A percentile compares a stretch with the other conserved stretches of the same genome.
Evolutionary conservation across 2,113 vertebrate genomes (phyloP).

Genomic region (human): DNA sequence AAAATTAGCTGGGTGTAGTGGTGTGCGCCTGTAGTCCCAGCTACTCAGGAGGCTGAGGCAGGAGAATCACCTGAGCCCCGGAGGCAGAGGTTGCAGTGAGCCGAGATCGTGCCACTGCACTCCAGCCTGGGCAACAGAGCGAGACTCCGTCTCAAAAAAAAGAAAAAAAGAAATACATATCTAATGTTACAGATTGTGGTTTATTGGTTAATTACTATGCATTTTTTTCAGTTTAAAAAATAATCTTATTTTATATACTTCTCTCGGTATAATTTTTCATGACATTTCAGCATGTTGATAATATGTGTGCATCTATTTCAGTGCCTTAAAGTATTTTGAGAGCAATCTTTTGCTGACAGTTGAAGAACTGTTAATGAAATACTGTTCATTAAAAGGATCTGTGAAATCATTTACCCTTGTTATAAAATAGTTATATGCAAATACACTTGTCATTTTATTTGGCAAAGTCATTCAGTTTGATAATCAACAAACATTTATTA

Average conservation of each 20-base stretch:
- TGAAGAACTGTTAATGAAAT: constrained; percentile 57
- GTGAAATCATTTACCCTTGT: constrained; percentile 45
- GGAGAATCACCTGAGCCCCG: neutral
- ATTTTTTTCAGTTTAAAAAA: neutral
- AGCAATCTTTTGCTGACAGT: constrained; percentile 58
- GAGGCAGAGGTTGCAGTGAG: neutral
- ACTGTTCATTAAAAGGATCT: constrained; percentile 32
- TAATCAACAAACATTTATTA: constrained; percentile 39
- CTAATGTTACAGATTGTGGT: neutral
- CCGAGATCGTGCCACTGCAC: neutral
- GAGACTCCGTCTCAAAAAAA: neutral
- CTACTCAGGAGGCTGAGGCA: neutral
- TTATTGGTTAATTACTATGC: constrained; percentile 42
- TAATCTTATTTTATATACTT: neutral
- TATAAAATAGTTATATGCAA: neutral
- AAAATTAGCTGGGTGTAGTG: neutral
- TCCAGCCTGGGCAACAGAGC: neutral
- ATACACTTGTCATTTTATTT: constrained; percentile 43
- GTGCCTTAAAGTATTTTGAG: constrained; percentile 75
- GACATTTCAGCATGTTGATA: constrained; percentile 11
- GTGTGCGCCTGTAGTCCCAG: neutral
- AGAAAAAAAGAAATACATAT: neutral
- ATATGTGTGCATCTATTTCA: constrained; percentile 54
- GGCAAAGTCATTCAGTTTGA: constrained; percentile 39
- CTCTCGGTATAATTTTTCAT: neutral